phyloP scores from a whole-genome alignment of 2,113 vertebrate species.

The Daboia siamensis region DNA sequence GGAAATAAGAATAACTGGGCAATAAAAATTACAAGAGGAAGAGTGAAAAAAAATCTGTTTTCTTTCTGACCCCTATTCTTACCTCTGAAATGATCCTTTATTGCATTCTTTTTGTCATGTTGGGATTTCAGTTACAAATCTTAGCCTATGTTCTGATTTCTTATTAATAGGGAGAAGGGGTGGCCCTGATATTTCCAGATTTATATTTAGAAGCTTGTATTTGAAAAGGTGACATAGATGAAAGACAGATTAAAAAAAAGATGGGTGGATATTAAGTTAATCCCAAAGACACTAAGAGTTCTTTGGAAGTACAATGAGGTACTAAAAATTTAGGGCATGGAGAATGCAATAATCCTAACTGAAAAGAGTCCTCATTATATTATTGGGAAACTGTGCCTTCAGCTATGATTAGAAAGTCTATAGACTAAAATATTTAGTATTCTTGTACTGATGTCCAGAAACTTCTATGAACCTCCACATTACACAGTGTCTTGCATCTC shows the following conservation, averaged over 20 bases:
- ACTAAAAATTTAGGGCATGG: not conserved
- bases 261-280: not conserved
- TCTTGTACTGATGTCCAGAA: not conserved
- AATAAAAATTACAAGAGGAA: not conserved
- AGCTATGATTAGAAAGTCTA: not conserved
- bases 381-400: conserved; percentile 6
- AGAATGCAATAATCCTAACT: not conserved
- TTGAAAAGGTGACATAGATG: conserved; percentile 41
- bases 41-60: not conserved
- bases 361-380: conserved; percentile 14
- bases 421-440: not conserved
- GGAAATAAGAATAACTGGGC: conserved; percentile 8
- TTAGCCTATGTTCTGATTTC: conserved; percentile 47
- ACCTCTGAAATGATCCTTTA: conserved; percentile 44
- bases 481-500: not conserved
- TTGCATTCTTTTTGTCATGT: conserved; percentile 57
- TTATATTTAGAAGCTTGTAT: conserved; percentile 44
- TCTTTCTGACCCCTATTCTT: conserved; percentile 32
- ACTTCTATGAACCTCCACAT: not conserved
- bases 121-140: conserved; percentile 48
- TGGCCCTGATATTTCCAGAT: conserved; percentile 44
- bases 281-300: conserved; percentile 22
- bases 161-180: conserved; percentile 40
- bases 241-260: not conserved
- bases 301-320: conserved; percentile 21